Evolutionary conservation across 2,113 vertebrate genomes (phyloP).

Genomic region (Thunnus thynnus): DNA sequence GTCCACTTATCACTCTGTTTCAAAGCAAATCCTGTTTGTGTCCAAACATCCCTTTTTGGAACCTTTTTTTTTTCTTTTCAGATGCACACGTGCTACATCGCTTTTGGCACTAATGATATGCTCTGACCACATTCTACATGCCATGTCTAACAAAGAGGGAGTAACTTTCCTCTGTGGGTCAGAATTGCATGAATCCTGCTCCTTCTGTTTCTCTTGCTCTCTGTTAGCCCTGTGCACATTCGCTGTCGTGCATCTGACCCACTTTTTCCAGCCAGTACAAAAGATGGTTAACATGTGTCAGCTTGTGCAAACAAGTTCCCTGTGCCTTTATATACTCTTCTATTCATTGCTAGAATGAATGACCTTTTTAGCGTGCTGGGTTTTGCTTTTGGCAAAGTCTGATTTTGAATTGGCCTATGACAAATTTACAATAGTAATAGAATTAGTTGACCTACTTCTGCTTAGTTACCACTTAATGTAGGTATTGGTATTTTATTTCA

Average conservation of each 20-base stretch:
- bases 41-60: background rate
- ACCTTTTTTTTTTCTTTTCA: slow-evolving; percentile 9
- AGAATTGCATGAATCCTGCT: slow-evolving; percentile 50
- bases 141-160: slow-evolving; percentile 29
- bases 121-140: slow-evolving; percentile 41
- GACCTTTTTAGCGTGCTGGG: slow-evolving; percentile 31
- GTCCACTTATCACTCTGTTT: slow-evolving; percentile 4
- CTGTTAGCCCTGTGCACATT: slow-evolving; percentile 57
- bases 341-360: slow-evolving; percentile 45
- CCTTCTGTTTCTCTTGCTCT: slow-evolving; percentile 42
- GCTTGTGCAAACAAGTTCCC: slow-evolving; percentile 73
- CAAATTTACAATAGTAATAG: slow-evolving; percentile 27
- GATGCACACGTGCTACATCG: slow-evolving; percentile 45
- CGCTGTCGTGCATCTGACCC: slow-evolving; percentile 62
- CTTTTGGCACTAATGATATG: slow-evolving; percentile 40
- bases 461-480: slow-evolving; percentile 8
- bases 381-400: slow-evolving; percentile 43
- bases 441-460: slow-evolving; percentile 32
- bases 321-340: slow-evolving; percentile 61
- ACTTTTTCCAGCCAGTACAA: slow-evolving; percentile 75
- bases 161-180: slow-evolving; percentile 52
- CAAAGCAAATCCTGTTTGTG: slow-evolving; percentile 3
- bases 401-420: slow-evolving; percentile 24
- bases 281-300: slow-evolving; percentile 76
- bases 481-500: slow-evolving; percentile 23